Evolutionary conservation across 2,797 vertebrate species (phyloP).

Genomic region (Leuciscus waleckii): DNA sequence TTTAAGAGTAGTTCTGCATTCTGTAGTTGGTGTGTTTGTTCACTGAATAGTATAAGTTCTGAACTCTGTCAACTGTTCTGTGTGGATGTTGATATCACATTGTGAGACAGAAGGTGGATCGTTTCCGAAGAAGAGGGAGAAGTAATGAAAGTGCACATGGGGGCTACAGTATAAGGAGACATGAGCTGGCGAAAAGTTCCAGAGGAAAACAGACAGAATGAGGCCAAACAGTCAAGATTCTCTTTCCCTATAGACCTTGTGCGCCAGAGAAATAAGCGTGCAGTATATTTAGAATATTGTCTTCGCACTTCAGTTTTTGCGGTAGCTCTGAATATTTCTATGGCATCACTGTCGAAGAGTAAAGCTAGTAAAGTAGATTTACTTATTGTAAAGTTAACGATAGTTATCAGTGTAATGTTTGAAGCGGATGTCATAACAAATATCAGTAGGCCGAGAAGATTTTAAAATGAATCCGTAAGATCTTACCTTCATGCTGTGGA

Average conservation of each 20-base stretch:
- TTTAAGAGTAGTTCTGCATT: not conserved
- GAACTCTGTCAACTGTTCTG: conserved; percentile 10
- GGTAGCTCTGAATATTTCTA: not conserved
- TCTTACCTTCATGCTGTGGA: not conserved
- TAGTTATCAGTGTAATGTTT: not conserved
- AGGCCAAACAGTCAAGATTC: conserved; percentile 24
- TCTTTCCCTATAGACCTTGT: conserved; percentile 1
- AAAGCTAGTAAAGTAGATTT: not conserved
- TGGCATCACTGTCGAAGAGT: not conserved
- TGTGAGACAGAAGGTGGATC: conserved; percentile 17
- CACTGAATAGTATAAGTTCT: conserved; percentile 2
- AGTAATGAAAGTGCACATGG: conserved; percentile 10
- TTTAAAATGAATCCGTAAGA: not conserved
- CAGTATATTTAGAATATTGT: not conserved
- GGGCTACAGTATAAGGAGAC: not conserved
- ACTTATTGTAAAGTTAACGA: not conserved
- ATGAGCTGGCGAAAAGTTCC: conserved; percentile 37
- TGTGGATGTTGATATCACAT: conserved; percentile 9
- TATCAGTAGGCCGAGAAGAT: not conserved
- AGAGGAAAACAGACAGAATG: conserved; percentile 23
- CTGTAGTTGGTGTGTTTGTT: not conserved
- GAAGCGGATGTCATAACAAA: not conserved
- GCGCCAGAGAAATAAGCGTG: not conserved
- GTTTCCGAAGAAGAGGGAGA: conserved; percentile 1
- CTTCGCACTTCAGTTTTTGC: not conserved